Base-by-base conservation (phyloP, 2,113 vertebrate genomes). In the Synodontis membranacea region DNA sequence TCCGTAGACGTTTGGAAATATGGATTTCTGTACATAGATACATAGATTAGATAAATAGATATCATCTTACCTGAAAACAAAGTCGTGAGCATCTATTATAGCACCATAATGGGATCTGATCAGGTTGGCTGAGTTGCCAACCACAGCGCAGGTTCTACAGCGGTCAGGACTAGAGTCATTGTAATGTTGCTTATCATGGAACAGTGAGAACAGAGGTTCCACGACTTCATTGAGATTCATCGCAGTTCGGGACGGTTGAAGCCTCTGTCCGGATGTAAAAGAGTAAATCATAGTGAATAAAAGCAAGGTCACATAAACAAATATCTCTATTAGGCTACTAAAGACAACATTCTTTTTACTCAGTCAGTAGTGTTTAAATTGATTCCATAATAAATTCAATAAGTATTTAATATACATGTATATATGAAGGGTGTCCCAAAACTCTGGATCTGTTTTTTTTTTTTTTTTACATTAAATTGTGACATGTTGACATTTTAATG, bases 81-180 rank as follows among this genome's bases (percentile, higher is more conserved):
- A 95, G 88, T 98, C 93, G 0, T 95, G 95, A 10, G 90, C 86
- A 88, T 99, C 97, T 2, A 99, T 98, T 0, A 96, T 93, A 0
- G 66, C 37, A 4, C 98, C 97, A 0, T 98, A 99, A 0, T 58
- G 91, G 0, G 98, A 96, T 12, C 95, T 95, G n/a, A 84, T 94
- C n/a, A 99, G 96, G 93, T 99, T 99, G 7, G 97, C 97, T 0
- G 98, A 99, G 93, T 99, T 99, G 78, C 97, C 98, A 84, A 99
- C 97, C 0, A 99, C 97, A 0, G 97, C 94, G 0, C 98, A 99
- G 25, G 94, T 96, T 87, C 97, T 91, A 93, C 98, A 99, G 12
- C 91, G 92, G 11, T 86, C 88, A 0, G 92, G 84, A 48, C 92
- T 79, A 37, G 94, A 93, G 52, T 95, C 94, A 88, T 93, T 90